Conservation (phyloP, 2,888 invertebrate species). For the Troides aeacus region DNA sequence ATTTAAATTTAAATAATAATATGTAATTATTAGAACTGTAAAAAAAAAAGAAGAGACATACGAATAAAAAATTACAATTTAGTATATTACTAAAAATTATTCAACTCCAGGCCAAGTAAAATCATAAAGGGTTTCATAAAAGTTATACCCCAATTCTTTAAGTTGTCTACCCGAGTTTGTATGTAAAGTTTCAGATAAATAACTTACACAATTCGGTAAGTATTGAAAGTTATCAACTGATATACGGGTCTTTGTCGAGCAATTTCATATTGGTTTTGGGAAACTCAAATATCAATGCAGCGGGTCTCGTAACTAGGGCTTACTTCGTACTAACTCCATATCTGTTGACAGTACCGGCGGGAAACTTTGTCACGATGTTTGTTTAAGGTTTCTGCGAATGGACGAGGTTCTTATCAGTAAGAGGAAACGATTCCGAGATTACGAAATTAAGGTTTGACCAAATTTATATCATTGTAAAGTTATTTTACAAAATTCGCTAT, state of each 20-base stretch:
- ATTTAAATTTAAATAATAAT: too few species aligned
- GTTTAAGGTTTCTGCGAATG: constrained; percentile 10
- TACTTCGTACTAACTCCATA: constrained; percentile 22
- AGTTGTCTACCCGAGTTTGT: background rate
- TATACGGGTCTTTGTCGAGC: constrained; percentile 22
- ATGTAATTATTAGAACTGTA: too few species aligned
- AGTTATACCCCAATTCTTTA: background rate
- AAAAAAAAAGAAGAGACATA: too few species aligned
- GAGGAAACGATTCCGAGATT: background rate
- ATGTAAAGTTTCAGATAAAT: constrained; percentile 17
- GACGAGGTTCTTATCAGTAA: background rate
- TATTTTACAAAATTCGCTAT: background rate
- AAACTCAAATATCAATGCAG: constrained; percentile 26
- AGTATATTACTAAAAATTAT: too few species aligned
- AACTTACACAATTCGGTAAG: constrained; percentile 20
- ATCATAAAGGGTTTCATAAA: background rate
- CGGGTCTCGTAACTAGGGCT: constrained; percentile 17
- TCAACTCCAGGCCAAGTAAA: too few species aligned
- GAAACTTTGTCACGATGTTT: constrained; percentile 16
- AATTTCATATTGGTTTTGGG: constrained; percentile 24
- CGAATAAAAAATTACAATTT: too few species aligned
- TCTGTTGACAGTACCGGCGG: constrained; percentile 21
- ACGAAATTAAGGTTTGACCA: background rate
- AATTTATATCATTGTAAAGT: background rate
- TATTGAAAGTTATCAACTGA: constrained; percentile 20